Conservation (phyloP, 2,797 vertebrate species). For the Silurus lanzhouensis region DNA sequence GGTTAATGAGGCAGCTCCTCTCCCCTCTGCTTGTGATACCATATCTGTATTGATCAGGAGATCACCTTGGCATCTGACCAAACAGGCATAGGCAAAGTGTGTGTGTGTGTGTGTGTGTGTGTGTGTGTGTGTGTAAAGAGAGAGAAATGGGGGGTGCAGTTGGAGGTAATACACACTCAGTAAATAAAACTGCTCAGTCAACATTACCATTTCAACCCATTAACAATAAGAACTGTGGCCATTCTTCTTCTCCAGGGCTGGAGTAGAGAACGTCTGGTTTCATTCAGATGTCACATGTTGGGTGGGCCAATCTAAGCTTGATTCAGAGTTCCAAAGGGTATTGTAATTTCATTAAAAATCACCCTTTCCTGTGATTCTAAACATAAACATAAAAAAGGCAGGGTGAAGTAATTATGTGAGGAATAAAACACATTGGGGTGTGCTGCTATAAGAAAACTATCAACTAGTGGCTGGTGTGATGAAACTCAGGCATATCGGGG, state of each 20-base stretch:
- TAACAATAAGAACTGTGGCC: conserved; percentile 68
- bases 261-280: conserved; percentile 50
- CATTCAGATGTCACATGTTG: conserved; percentile 40
- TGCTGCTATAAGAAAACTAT: not conserved
- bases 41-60: conserved; percentile 76
- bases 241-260: conserved; percentile 56
- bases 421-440: not conserved
- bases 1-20: conserved; percentile 51
- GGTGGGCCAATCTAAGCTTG: conserved; percentile 39
- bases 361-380: conserved; percentile 2
- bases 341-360: conserved; percentile 33
- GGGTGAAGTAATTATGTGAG: not conserved
- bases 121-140: not conserved
- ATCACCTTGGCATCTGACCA: conserved; percentile 75
- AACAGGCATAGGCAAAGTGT: conserved; percentile 53
- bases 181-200: conserved; percentile 79
- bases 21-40: conserved; percentile 60
- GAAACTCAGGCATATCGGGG: not conserved
- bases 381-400: conserved; percentile 2
- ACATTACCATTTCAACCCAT: conserved; percentile 73
- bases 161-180: conserved; percentile 72
- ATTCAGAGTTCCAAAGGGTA: conserved; percentile 26
- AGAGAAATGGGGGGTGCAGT: conserved; percentile 55
- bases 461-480: not conserved
- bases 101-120: not conserved